Evolutionary conservation across 2,113 vertebrate genomes (phyloP), one percentile per base, ranked within the genome.

Genomic region (Pelvicachromis taeniatus): DNA sequence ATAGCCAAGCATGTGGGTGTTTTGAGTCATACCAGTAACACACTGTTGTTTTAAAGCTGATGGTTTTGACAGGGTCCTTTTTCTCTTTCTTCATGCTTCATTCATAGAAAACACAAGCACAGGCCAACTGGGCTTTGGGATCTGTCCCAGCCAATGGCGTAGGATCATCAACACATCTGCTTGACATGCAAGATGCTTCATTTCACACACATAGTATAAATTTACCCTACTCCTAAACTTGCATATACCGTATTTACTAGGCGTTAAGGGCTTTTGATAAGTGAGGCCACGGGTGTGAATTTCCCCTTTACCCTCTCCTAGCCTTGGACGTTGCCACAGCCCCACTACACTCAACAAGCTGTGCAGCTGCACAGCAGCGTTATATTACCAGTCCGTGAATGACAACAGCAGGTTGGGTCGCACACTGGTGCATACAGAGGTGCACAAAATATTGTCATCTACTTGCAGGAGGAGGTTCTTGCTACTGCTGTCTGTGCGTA

Each of bases 351-450:
- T 90, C 88, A 83, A 83, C 55, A 83, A 90, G 92, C 88, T 85
- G 90, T 95, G 91, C 95, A 95, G 95, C 95, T 96, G 95, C 92
- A 91, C 78, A 53, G 77, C 79, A 87, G 93, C 88, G 42, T 96
- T 95, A 80, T 90, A 94, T 96, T 96, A 95, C 96, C 87, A 84
- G 68, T 38, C 78, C 65, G 89, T 96, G 95, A 96, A 95, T 95
- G 95, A 96, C 96, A 96, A 93, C 93, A 92, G 92, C 95, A 96
- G 95, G 95, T 96, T 96, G 91, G 84, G 68, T 77, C 77, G 77
- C 85, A 89, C 73, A 80, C 85, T 58, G 84, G 85, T 53, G 77
- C 85, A 85, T 85, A 91, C 93, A 92, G 93, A 94, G 93, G 93
- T 93, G 90, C 89, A 92, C 83, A 84, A 87, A 89, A 92, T 86